These are phyloP conservation scores for Pandemis corylana DNA, from an alignment of 2,888 invertebrate species.

Conservation along the genomic window DNA sequence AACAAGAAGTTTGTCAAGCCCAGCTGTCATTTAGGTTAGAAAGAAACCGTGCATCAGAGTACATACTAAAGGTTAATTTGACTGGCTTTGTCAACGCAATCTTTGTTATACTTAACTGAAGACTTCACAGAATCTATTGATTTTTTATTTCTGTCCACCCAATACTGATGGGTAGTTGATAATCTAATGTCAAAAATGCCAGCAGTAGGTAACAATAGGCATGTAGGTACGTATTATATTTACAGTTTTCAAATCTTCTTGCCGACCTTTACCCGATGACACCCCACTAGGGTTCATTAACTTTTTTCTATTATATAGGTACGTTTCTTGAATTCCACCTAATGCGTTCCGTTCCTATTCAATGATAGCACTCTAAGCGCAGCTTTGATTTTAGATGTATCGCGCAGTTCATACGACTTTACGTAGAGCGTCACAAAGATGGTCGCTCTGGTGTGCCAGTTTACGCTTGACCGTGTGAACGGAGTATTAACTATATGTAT, in stretches of 20 bases:
- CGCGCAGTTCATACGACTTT: background rate
- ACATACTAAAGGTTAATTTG: no score
- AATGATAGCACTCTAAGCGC: no score
- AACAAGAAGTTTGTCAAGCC: slow-evolving; percentile 13
- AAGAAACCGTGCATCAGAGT: no score
- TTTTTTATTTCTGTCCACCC: background rate
- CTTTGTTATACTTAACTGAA: no score
- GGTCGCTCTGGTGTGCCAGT: background rate
- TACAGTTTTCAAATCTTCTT: background rate
- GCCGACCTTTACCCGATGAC: background rate
- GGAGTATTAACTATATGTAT: background rate
- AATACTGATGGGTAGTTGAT: background rate
- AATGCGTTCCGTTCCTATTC: background rate
- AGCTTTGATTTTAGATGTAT: no score
- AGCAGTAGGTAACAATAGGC: background rate
- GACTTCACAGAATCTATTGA: background rate
- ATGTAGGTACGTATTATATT: background rate
- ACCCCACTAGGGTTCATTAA: background rate
- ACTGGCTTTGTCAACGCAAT: no score
- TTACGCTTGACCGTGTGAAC: background rate
- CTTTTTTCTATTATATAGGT: background rate
- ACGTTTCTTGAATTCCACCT: background rate
- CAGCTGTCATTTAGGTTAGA: no score
- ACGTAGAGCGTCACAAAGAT: background rate
- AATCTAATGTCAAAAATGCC: background rate